These are phyloP conservation scores for Crotalus helleri DNA, from an alignment of 2,113 vertebrate species.

Conservation along the genomic window DNA sequence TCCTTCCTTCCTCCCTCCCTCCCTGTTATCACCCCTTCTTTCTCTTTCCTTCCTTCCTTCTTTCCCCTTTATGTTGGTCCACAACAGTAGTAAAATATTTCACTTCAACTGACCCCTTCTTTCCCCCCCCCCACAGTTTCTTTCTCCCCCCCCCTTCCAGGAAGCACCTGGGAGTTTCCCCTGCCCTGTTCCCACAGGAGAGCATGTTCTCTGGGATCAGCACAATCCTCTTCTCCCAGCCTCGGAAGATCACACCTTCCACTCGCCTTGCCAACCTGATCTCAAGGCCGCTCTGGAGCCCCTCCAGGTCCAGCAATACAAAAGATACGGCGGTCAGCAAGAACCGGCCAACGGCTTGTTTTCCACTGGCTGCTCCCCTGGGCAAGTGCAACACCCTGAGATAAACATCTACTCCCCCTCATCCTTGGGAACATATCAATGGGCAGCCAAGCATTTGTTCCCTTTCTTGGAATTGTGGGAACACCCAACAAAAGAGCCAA, in stretches of 20 bases:
- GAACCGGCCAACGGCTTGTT: accelerated
- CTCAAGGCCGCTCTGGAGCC: not conserved
- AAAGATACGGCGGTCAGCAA: not conserved
- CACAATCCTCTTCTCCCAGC: no score
- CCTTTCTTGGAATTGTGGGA: not conserved
- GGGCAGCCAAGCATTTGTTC: not conserved
- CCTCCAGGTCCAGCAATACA: slow-evolving; percentile 5
- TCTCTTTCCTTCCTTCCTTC: not conserved
- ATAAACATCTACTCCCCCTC: not conserved
- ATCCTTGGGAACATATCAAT: not conserved
- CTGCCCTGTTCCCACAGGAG: not conserved
- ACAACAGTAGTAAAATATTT: not conserved
- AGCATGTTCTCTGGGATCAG: not conserved
- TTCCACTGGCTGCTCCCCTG: not conserved
- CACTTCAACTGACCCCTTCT: not conserved
- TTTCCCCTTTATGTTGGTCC: not conserved
- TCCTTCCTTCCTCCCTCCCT: not conserved
- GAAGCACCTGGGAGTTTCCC: not conserved
- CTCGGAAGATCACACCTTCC: not conserved
- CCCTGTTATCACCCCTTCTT: no score
- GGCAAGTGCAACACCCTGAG: not conserved
- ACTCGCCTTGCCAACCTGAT: not conserved
- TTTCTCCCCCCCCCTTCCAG: not conserved
- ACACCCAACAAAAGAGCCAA: not conserved
- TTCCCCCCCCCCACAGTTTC: not conserved